A percentile compares a stretch with the other conserved stretches of the same genome.
phyloP scores from a whole-genome alignment of 2,797 vertebrate genomes.

The Paedocypris micromegethes region DNA sequence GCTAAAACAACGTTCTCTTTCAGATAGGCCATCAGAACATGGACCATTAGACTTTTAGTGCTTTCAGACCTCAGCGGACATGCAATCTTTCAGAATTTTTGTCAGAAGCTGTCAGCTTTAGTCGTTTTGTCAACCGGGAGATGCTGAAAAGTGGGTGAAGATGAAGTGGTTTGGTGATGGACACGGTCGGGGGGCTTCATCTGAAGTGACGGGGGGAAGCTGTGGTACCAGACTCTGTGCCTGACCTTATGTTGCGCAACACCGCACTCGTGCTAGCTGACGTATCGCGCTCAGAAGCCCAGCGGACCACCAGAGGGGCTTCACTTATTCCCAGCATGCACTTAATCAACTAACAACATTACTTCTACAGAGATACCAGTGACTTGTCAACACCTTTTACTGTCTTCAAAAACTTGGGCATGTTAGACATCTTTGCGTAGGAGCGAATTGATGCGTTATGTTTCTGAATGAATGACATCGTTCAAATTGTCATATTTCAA shows the following conservation, averaged over 20 bases:
- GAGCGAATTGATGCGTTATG: no score
- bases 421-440: no score
- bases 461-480: no score
- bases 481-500: no score
- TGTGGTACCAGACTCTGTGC: conserved; percentile 50
- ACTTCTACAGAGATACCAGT: background rate
- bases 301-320: background rate
- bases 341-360: conserved; percentile 1
- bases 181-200: conserved; percentile 48
- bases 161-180: conserved; percentile 45
- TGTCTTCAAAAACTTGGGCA: background rate
- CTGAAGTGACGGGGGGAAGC: conserved; percentile 59
- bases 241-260: conserved; percentile 34
- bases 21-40: no score
- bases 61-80: no score
- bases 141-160: background rate
- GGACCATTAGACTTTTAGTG: no score
- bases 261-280: conserved; percentile 8
- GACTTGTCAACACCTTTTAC: background rate
- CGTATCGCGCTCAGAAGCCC: conserved; percentile 1
- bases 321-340: background rate
- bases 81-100: no score
- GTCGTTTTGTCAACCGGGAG: no score
- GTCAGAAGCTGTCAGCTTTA: no score
- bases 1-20: no score